Conservation (phyloP, 1,140 invertebrate species). For the Chironomus striatipennis region DNA sequence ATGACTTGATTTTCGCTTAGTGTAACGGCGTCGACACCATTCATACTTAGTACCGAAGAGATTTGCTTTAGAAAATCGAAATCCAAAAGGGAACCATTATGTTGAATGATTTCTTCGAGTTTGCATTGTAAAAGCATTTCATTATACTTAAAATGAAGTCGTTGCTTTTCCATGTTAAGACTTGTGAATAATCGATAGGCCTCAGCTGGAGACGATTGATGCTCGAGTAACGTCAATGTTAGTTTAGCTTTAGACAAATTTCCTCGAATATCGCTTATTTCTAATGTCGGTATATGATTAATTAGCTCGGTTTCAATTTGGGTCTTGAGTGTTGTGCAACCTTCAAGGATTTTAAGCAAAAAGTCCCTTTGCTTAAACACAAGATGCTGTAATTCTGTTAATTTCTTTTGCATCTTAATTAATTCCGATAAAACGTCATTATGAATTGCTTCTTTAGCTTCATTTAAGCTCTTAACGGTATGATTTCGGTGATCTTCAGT, state of each 20-base stretch:
- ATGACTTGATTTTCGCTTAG: background rate
- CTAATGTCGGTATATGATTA: constrained; percentile 53
- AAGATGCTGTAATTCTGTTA: constrained; percentile 53
- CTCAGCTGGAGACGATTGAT: constrained; percentile 42
- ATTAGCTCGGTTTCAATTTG: constrained; percentile 62
- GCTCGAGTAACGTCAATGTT: constrained; percentile 46
- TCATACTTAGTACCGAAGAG: constrained; percentile 48
- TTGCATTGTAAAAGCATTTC: constrained; percentile 64
- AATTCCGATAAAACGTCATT: constrained; percentile 50
- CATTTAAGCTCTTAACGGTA: constrained; percentile 55
- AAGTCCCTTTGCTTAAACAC: constrained; percentile 59
- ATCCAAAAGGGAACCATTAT: constrained; percentile 54
- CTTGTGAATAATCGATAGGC: constrained; percentile 48
- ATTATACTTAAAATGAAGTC: constrained; percentile 55
- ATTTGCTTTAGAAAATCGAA: constrained; percentile 56
- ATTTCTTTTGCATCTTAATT: constrained; percentile 44
- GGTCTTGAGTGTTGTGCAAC: constrained; percentile 60
- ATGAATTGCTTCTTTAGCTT: constrained; percentile 57
- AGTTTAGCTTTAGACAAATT: constrained; percentile 50
- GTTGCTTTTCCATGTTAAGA: constrained; percentile 51
- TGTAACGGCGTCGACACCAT: background rate
- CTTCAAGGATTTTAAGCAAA: constrained; percentile 60
- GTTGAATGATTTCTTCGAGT: constrained; percentile 58
- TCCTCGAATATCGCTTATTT: constrained; percentile 55
- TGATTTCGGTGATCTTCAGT: constrained; percentile 54